Conservation (phyloP, 1,140 invertebrate species). For the Heliconius melpomene region DNA sequence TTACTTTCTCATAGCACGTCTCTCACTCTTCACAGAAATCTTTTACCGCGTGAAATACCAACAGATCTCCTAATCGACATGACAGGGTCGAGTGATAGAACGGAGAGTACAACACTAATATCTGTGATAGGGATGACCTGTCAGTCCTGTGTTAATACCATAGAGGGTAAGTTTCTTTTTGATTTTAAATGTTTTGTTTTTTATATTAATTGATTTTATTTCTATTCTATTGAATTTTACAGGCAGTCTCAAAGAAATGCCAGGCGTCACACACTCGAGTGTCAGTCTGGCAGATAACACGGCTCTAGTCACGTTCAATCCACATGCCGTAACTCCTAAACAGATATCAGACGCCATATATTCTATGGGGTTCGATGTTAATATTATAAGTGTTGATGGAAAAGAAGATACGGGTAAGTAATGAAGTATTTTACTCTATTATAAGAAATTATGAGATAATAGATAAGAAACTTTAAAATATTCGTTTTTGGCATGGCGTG, state of each 20-base stretch:
- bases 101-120: slow-evolving; percentile 68
- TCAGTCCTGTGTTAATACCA: slow-evolving; percentile 90
- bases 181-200: too few relatives aligned
- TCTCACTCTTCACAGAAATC: slow-evolving; percentile 57
- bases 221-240: slow-evolving; percentile 88
- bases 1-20: too few relatives aligned
- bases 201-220: too few relatives aligned
- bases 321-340: slow-evolving; percentile 73
- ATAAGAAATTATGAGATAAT: too few relatives aligned
- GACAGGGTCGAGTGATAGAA: slow-evolving; percentile 40
- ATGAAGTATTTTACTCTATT: too few relatives aligned
- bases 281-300: slow-evolving; percentile 84
- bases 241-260: slow-evolving; percentile 82
- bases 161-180: slow-evolving; percentile 82
- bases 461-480: too few relatives aligned
- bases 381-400: slow-evolving; percentile 65
- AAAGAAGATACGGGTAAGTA: slow-evolving; percentile 19
- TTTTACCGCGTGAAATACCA: slow-evolving; percentile 65
- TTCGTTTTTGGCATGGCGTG: too few relatives aligned
- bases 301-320: slow-evolving; percentile 82
- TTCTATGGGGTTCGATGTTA: slow-evolving; percentile 88
- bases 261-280: slow-evolving; percentile 82
- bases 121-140: slow-evolving; percentile 91
- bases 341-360: slow-evolving; percentile 84
- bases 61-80: slow-evolving; percentile 72